Evolutionary conservation across 2,888 invertebrate species (phyloP).

Genomic region (Lathronympha strigana): DNA sequence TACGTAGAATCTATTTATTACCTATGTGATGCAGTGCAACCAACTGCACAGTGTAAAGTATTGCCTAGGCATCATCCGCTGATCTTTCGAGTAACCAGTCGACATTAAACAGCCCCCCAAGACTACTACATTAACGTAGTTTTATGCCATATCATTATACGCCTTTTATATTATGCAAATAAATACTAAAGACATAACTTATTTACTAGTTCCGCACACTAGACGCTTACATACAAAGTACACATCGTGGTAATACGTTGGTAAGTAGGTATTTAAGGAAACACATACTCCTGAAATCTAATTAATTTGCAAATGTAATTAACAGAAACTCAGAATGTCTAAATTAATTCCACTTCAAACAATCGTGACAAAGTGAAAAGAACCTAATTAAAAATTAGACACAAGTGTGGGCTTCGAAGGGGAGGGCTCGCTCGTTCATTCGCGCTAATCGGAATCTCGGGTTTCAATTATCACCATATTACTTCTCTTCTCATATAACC

Average conservation of each 20-base stretch:
- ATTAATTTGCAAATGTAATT: not conserved
- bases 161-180: not conserved
- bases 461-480: slow-evolving; percentile 57
- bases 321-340: slow-evolving; percentile 4
- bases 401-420: slow-evolving; percentile 23
- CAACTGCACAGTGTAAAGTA: not conserved
- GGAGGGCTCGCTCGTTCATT: slow-evolving; percentile 52
- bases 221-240: not conserved
- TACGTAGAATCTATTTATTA: too few relatives aligned
- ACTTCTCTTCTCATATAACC: not conserved
- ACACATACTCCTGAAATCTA: not conserved
- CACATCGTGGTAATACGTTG: too few relatives aligned
- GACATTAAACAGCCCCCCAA: not conserved
- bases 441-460: slow-evolving; percentile 64
- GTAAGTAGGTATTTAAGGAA: not conserved
- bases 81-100: not conserved
- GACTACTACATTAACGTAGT: not conserved
- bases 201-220: not conserved
- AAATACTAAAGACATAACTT: not conserved
- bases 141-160: slow-evolving; percentile 1
- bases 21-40: too few relatives aligned
- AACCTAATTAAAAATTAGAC: slow-evolving; percentile 34
- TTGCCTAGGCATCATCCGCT: not conserved
- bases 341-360: slow-evolving; percentile 16
- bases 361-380: slow-evolving; percentile 24